phyloP scores from a whole-genome alignment of 2,888 invertebrate species.

The Alviniconcha strummeri region DNA sequence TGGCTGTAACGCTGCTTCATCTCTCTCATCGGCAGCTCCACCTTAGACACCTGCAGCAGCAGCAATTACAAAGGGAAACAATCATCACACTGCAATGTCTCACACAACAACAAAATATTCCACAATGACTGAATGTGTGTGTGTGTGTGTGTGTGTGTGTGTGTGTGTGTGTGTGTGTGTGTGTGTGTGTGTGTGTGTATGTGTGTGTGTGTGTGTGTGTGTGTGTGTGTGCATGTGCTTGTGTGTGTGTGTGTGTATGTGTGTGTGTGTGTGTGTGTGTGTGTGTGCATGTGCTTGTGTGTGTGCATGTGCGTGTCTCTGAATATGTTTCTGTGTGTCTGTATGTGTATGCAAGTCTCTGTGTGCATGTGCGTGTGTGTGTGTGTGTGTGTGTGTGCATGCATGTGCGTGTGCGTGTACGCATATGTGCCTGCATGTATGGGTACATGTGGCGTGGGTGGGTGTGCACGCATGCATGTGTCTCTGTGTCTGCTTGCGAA shows the following conservation, averaged over 20 bases:
- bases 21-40: slow-evolving; percentile 62
- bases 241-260: background rate
- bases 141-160: background rate
- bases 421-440: background rate
- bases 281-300: background rate
- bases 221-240: background rate
- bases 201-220: background rate
- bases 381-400: background rate
- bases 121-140: background rate
- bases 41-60: slow-evolving; percentile 59
- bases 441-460: background rate
- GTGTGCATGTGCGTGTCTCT: background rate
- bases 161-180: slow-evolving; percentile 1
- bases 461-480: too few species aligned
- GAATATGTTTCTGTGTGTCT: background rate
- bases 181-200: background rate
- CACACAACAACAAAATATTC: background rate
- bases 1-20: slow-evolving; percentile 62
- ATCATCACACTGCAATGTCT: background rate
- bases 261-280: background rate
- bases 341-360: background rate
- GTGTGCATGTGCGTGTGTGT: background rate
- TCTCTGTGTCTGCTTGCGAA: too few species aligned
- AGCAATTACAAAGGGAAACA: background rate
- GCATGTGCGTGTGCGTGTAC: background rate